These are phyloP conservation scores for Galago senegalensis DNA, from an alignment of 2,797 vertebrate species.

Conservation along the genomic window DNA sequence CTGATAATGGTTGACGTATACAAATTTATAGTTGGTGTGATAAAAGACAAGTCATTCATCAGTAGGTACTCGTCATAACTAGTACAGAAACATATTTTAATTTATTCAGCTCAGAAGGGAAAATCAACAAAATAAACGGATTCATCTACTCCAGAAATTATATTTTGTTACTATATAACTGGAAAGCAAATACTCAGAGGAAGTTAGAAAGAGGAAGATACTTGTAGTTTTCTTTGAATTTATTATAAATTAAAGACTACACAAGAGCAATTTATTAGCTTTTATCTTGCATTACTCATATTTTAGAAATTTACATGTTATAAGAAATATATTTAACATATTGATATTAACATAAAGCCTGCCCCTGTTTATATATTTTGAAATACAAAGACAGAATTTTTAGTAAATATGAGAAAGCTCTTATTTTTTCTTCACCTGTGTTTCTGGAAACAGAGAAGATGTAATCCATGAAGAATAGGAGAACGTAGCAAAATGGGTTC, in stretches of 20 bases:
- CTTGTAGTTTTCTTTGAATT: not conserved
- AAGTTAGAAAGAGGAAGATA: not conserved
- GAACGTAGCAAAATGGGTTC: not conserved
- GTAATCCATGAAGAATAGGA: not conserved
- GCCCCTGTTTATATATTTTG: not conserved
- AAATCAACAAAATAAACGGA: not conserved
- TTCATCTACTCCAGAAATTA: slow-evolving; percentile 9
- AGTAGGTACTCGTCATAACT: not conserved
- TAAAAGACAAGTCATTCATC: not conserved
- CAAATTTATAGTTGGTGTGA: not conserved
- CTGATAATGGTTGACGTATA: not conserved
- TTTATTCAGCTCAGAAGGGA: not conserved
- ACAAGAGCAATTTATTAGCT: not conserved
- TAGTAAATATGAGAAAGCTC: not conserved
- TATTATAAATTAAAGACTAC: not conserved
- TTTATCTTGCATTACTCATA: not conserved
- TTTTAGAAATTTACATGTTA: not conserved
- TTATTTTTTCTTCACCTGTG: not conserved
- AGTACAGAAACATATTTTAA: not conserved
- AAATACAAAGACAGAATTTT: not conserved
- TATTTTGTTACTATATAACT: not conserved
- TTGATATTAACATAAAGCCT: not conserved
- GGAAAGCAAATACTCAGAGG: not conserved
- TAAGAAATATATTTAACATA: not conserved
- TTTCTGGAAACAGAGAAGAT: slow-evolving; percentile 20